These are phyloP conservation scores for Phocoena sinus DNA, from an alignment of 2,113 vertebrate genomes.

Conservation along the genomic window DNA sequence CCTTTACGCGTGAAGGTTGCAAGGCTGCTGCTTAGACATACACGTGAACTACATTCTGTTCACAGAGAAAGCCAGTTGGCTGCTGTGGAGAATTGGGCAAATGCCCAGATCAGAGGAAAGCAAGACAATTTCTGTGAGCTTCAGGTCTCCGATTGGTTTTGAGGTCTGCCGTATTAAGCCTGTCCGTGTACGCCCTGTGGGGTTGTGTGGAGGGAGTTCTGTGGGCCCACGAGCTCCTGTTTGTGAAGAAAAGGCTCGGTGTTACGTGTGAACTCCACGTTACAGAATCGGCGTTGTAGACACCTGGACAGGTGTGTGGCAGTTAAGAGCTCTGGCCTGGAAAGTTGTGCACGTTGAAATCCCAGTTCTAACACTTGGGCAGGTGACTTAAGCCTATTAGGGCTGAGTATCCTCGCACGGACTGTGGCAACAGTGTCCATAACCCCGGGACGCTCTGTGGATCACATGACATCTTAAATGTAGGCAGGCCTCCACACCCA, in stretches of 20 bases:
- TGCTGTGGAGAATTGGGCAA: background rate
- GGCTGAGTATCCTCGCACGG: background rate
- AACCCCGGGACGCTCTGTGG: background rate
- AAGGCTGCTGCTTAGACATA: background rate
- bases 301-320: background rate
- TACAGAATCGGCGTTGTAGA: background rate
- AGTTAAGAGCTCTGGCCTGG: background rate
- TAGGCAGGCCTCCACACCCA: background rate
- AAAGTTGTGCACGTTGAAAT: background rate
- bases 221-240: background rate
- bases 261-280: background rate
- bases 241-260: background rate
- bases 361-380: background rate
- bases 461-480: background rate
- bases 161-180: background rate
- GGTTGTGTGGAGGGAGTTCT: background rate
- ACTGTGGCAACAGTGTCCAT: background rate
- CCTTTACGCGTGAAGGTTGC: background rate
- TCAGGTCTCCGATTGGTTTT: background rate
- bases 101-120: background rate
- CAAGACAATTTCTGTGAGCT: background rate
- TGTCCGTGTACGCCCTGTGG: background rate
- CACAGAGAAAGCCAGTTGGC: background rate
- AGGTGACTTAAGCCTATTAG: background rate
- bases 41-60: background rate